Conservation (phyloP, 2,888 invertebrate genomes). For the Acanthosoma haemorrhoidale region DNA sequence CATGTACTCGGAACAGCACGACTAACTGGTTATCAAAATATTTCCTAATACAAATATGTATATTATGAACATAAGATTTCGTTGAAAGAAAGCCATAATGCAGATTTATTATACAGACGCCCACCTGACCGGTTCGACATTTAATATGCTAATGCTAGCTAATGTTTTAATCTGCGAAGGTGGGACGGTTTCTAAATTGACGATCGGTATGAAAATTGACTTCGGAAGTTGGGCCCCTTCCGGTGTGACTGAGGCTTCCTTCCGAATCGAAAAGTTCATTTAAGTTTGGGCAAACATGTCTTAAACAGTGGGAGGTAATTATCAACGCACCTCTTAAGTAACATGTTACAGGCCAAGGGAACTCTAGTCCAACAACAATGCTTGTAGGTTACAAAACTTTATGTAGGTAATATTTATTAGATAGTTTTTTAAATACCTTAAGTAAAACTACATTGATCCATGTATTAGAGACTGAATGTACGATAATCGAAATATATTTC, state of each 20-base stretch:
- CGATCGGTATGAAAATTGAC: background rate
- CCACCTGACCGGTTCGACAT: background rate
- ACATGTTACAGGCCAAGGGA: no score
- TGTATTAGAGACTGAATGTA: no score
- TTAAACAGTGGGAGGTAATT: no score
- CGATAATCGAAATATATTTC: no score
- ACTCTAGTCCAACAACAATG: no score
- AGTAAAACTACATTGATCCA: no score
- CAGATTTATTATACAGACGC: no score
- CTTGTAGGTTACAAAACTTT: no score
- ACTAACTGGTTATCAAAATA: background rate
- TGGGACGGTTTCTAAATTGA: background rate
- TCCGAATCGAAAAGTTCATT: background rate
- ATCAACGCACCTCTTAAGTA: no score
- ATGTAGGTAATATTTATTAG: no score
- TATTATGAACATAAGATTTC: background rate
- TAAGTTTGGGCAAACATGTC: background rate
- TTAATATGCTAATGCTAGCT: background rate
- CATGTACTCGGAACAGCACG: background rate
- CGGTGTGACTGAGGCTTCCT: background rate
- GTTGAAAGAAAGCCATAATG: background rate
- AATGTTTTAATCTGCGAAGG: slow-evolving; percentile 4
- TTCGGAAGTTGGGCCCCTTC: background rate
- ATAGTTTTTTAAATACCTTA: no score
- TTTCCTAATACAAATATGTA: background rate